Base-by-base conservation (phyloP, 2,888 invertebrate genomes). In the Ceriagrion tenellum region DNA sequence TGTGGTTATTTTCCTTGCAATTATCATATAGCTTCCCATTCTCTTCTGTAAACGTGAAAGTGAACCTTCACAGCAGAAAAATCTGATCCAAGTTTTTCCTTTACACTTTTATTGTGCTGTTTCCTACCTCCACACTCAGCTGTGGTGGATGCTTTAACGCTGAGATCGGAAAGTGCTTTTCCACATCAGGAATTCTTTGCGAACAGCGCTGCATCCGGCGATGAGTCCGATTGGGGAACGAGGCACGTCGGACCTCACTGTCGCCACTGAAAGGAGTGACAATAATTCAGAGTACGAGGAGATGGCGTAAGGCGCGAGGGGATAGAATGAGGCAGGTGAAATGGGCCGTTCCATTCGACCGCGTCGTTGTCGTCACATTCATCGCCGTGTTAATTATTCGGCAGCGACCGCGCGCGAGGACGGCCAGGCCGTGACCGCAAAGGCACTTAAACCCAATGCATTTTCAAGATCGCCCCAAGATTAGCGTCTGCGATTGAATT, bases 381-480 rank as follows among this genome's bases (percentile, higher is more conserved):
- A 81, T 35, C 35, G 16, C 81, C 81, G 81, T 35, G 81, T 81
- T 81, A 81, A 81, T 81, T 81, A 81, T 81, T 81, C 81, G 81
- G 81, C 6, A 35, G 30, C 81, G 16, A 13, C 30, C 81, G 16
- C 13, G 16, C 16, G 16, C 16, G 30, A 16, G 13, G 16, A 8
- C 81, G 13, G 16, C 30, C 35, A 0, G 35, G 69, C 23, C n/a
- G 2, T n/a, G 69, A 69, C 81, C 81, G 81, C 81, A 81, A 81
- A 12, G 81, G 35, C 81, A 13, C 30, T 81, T 35, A 35, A 81
- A 81, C 30, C 35, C 35, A 81, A 81, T 81, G 81, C 35, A 81
- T 81, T 81, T 81, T 81, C 81, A 81, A 81, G 81, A 81, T 81
- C 81, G 81, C 81, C 26, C 81, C 35, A 81, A 81, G 81, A 81